These are phyloP conservation scores for Tonatia bakeri DNA, from an alignment of 2,113 vertebrate species.

Conservation along the genomic window DNA sequence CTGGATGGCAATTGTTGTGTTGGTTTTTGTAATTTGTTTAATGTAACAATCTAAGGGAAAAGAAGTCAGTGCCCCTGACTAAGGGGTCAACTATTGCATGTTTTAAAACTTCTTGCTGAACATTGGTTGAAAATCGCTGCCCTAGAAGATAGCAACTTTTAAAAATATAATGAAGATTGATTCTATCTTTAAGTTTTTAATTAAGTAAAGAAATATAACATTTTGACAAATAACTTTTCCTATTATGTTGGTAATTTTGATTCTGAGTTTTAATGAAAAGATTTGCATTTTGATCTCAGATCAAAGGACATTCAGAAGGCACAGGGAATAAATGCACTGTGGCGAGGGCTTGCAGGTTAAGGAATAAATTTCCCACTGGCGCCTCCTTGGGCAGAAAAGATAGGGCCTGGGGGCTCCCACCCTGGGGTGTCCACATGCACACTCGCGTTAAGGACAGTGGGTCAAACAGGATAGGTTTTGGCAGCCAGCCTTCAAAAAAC, in stretches of 20 bases:
- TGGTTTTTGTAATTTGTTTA: too few species aligned
- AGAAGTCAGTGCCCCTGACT: too few species aligned
- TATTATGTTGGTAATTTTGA: background rate
- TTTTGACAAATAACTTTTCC: constrained; percentile 24
- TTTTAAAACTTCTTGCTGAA: too few species aligned
- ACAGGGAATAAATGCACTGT: background rate
- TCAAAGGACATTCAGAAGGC: background rate
- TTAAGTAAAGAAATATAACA: background rate
- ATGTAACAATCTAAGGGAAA: too few species aligned
- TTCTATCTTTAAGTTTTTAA: constrained; percentile 30
- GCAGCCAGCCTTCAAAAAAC: background rate
- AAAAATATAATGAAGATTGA: constrained; percentile 15
- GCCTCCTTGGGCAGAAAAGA: background rate
- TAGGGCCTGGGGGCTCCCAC: background rate
- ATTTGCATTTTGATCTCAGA: background rate
- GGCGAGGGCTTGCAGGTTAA: background rate
- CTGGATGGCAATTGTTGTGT: too few species aligned
- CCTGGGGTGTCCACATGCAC: background rate
- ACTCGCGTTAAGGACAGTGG: background rate
- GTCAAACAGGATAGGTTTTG: background rate
- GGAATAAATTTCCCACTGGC: background rate
- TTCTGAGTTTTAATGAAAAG: constrained; percentile 28
- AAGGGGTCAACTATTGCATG: too few species aligned
- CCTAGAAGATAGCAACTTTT: background rate
- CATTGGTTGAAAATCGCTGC: too few species aligned